Percentiles rank a stretch among this genome's conserved stretches.
These are phyloP conservation scores for Erebia ligea DNA, from an alignment of 2,888 invertebrate species.

Conservation along the genomic window DNA sequence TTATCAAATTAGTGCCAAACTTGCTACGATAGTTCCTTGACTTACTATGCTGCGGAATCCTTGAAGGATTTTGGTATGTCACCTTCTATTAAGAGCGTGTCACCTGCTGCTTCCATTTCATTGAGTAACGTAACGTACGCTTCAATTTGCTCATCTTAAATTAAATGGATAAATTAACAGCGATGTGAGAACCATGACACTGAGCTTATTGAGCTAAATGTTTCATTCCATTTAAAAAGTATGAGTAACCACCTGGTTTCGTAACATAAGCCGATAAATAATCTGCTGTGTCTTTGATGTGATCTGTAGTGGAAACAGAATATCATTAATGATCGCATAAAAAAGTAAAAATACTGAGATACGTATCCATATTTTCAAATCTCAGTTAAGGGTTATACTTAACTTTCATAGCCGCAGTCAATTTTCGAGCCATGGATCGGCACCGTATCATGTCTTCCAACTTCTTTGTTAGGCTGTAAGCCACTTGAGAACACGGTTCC, in stretches of 20 bases:
- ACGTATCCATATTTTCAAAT: too few species aligned
- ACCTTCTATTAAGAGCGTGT: slow-evolving; percentile 57
- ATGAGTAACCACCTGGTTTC: slow-evolving; percentile 56
- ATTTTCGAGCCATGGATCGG: slow-evolving; percentile 62
- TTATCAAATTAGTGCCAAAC: background rate
- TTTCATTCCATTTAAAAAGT: background rate
- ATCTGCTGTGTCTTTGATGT: slow-evolving; percentile 58
- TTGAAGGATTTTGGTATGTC: slow-evolving; percentile 62
- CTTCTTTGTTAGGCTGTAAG: slow-evolving; percentile 55
- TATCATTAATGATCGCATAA: background rate
- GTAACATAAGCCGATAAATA: slow-evolving; percentile 63
- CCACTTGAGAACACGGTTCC: slow-evolving; percentile 53
- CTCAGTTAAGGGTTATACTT: background rate
- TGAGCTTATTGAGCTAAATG: background rate
- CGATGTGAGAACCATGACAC: too few species aligned
- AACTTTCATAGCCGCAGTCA: slow-evolving; percentile 66
- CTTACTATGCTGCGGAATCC: slow-evolving; percentile 67
- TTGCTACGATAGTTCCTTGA: slow-evolving; percentile 11
- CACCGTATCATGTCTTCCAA: slow-evolving; percentile 61
- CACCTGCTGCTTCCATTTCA: slow-evolving; percentile 67
- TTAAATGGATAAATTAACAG: background rate
- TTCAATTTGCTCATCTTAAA: slow-evolving; percentile 62
- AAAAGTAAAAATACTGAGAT: background rate
- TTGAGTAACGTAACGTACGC: slow-evolving; percentile 63
- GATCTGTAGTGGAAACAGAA: slow-evolving; percentile 54